Evolutionary conservation across 2,797 vertebrate species (phyloP), one percentile per base, ranked within the genome.

Genomic region (Tachyglossus aculeatus): DNA sequence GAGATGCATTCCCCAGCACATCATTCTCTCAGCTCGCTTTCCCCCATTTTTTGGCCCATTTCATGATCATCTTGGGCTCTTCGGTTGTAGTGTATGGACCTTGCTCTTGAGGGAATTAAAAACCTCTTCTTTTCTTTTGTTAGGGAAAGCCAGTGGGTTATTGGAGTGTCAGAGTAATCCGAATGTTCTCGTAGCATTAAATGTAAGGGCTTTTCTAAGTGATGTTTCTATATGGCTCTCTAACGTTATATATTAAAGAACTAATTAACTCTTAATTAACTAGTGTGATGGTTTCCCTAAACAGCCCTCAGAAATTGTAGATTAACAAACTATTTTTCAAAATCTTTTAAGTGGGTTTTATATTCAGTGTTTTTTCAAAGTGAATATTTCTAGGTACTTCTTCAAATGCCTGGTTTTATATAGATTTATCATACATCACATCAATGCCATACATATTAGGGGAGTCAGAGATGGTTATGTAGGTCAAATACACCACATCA

Each of bases 251-350:
- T 47, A 22, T 1, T 72, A 66, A 71, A 81, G n/a, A 79, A 70
- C 79, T 84, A 57, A 77, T 79, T 79, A 63, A 22, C 40, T 65
- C 39, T 6, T 36, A 56, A 74, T 58, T 71, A 45, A 72, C 39
- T 61, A 71, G 55, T 50, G 45, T 40, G 29, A 50, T 57, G 32
- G 12, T 53, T 76, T 65, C 67, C 44, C 64, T 71, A 67, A 82
- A 47, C 5, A 62, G 40, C 4, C 32, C 12, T 54, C 11, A 59
- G 58, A 40, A 27, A 10, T n/a, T 45, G 43, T 13, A 24, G 70
- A 81, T 66, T 44, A 32, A 33, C 39, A 47, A 10, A 32, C 43
- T 43, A 31, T 14, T 62, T 52, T 18, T 75, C 61, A 32, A 18
- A 21, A 11, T n/a, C 3, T 67, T 27, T 21, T 71, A 53, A 39